Evolutionary conservation across 2,797 vertebrate genomes (phyloP).

Genomic region (Lithobates sylvaticus): DNA sequence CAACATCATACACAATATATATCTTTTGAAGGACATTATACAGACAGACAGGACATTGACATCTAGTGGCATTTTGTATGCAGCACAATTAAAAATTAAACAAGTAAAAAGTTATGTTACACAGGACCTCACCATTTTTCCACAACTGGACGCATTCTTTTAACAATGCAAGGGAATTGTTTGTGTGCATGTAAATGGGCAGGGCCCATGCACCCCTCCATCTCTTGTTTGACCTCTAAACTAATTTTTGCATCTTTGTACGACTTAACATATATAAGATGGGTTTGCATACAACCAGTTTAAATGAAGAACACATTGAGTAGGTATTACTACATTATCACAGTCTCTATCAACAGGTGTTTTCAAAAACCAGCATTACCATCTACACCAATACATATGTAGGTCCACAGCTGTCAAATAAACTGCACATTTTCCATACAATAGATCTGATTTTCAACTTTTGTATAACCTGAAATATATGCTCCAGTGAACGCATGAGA

Average conservation of each 20-base stretch:
- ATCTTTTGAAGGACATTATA: constrained; percentile 74
- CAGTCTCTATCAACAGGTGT: constrained; percentile 40
- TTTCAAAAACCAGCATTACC: constrained; percentile 19
- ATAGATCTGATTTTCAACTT: constrained; percentile 22
- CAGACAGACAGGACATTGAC: constrained; percentile 79
- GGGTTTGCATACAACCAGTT: constrained; percentile 73
- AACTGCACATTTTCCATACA: constrained; percentile 42
- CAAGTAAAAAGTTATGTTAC: constrained; percentile 68
- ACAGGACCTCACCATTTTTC: constrained; percentile 73
- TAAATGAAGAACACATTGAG: constrained; percentile 59
- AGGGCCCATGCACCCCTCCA: background rate
- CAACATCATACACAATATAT: constrained; percentile 73
- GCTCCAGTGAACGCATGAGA: constrained; percentile 23
- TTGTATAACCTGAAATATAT: constrained; percentile 9
- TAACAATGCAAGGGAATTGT: background rate
- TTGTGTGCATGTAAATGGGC: background rate
- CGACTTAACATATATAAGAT: constrained; percentile 73
- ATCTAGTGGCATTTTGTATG: constrained; percentile 77
- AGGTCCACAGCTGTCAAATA: constrained; percentile 19
- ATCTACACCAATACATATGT: constrained; percentile 32
- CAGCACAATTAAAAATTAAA: constrained; percentile 72
- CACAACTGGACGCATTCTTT: constrained; percentile 22
- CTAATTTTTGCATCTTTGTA: background rate
- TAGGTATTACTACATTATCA: constrained; percentile 42
- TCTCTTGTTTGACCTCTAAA: background rate